Evolutionary conservation across 2,888 invertebrate genomes (phyloP), one percentile per base, ranked within the genome.

Genomic region (Chymomyza amoena): DNA sequence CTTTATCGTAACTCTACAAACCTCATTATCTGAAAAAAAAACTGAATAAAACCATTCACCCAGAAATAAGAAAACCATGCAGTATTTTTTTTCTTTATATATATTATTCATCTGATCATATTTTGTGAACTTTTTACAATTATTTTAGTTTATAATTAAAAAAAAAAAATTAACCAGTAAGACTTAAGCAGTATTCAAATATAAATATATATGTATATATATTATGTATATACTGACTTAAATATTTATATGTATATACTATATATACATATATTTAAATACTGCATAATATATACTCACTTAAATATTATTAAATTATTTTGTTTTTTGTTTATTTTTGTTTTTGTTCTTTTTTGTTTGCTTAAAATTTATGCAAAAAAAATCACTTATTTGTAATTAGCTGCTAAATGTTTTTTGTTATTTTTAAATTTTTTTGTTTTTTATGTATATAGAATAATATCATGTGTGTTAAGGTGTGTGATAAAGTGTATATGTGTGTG

Each of bases 51-150:
- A 25, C 25, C 25, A 25, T 4, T 25, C 4, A 25, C 45, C 16
- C 32, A 54, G 10, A 57, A 69, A 70, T 73, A 68, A 76, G 68
- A 70, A 45, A 65, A 59, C 28, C 10, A 5, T 15, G 25, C 25
- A 25, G 25, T 4, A 25, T 56, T 7, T 62, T 39, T 69, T 70
- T 72, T 78, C 72, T 68, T 59, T 57, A 81, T 83, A 85, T 85
- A 85, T 85, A 86, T 80, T 85, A 85, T 85, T 85, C 82, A 85
- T 87, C 81, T 86, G 84, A 87, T 86, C 83, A 82, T 85, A 85
- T 81, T 83, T 84, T 87, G 80, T 87, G 76, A 87, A 84, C 87
- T 84, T 87, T 85, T 83, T 85, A 85, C 87, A 85, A 82, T 84
- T 87, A 85, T 81, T 85, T 85, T 85, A 80, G 75, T 69, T 78